Base-by-base conservation (phyloP, 2,888 invertebrate genomes). In the Malacosoma neustria region DNA sequence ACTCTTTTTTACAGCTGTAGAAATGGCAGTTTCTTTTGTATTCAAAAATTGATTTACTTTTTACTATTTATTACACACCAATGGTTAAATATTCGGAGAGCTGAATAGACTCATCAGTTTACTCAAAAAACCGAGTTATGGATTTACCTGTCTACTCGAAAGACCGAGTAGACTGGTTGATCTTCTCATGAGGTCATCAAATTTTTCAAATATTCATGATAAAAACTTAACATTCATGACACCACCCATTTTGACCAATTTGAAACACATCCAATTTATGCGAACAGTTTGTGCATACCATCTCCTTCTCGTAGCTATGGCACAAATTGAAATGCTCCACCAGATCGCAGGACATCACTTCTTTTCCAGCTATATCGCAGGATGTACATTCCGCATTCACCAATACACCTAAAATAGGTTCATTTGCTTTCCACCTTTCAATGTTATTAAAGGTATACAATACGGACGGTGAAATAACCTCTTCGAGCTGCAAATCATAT, bases 401-500 rank as follows among this genome's bases (percentile, higher is more conserved):
- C 59, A 61, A 65, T 0, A 45, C 40, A 0, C 36, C n/a, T 0
- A 45, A 13, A 0, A 34, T 29, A 0, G 45, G 38, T 0, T 46
- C 2, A 0, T 11, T 2, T 0, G 15, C 9, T 22, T 22, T 22
- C 5, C 22, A 22, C 22, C 9, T 22, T 5, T 22, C 22, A 22
- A 22, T 7, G 9, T 22, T 5, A 22, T 9, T 22, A 9, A 22
- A 22, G 5, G 22, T 22, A 22, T 22, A 22, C 9, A 9, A 22
- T 7, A 22, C 22, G 5, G 22, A 22, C 4, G 79, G 77, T 1
- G 46, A 35, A 0, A 68, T 5, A 0, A 49, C 56, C 38, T 81
- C 80, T 42, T 76, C 59, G 0, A 81, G 33, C 14, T 68, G 68
- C 3, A 79, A 39, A 40, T 79, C 72, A 34, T 64, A 63, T 5